Conservation (phyloP, 1,140 invertebrate genomes). For the Drosophila pallidifrons region DNA sequence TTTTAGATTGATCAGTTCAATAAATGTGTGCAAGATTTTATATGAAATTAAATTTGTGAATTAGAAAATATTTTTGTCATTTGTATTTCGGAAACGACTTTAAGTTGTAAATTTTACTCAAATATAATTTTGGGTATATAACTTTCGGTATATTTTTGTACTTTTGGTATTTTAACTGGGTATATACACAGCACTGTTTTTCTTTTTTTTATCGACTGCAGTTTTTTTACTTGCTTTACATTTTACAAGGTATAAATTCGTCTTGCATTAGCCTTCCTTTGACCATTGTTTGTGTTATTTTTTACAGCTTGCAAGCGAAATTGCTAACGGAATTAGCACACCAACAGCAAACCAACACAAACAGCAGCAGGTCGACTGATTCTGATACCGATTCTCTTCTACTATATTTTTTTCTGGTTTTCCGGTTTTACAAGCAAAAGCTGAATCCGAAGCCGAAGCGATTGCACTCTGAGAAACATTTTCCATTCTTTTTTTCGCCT, state of each 20-base stretch:
- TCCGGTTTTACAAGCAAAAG: constrained; percentile 21
- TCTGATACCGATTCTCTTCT: constrained; percentile 35
- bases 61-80: no score
- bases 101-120: no score
- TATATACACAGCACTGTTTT: no score
- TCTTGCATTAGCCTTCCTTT: background rate
- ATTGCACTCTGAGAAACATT: constrained; percentile 21
- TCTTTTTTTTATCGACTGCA: no score
- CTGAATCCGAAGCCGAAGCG: background rate
- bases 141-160: no score
- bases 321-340: constrained; percentile 81
- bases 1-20: no score
- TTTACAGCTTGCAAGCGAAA: constrained; percentile 58
- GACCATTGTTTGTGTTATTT: constrained; percentile 38
- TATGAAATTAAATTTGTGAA: no score
- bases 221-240: no score
- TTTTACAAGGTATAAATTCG: constrained; percentile 28
- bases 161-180: no score
- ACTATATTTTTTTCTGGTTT: constrained; percentile 30
- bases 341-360: constrained; percentile 50
- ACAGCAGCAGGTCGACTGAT: constrained; percentile 28
- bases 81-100: no score
- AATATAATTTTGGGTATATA: no score
- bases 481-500: background rate
- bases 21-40: no score